Conservation (phyloP, 2,113 vertebrate genomes). For the Chloropsis cyanopogon region DNA sequence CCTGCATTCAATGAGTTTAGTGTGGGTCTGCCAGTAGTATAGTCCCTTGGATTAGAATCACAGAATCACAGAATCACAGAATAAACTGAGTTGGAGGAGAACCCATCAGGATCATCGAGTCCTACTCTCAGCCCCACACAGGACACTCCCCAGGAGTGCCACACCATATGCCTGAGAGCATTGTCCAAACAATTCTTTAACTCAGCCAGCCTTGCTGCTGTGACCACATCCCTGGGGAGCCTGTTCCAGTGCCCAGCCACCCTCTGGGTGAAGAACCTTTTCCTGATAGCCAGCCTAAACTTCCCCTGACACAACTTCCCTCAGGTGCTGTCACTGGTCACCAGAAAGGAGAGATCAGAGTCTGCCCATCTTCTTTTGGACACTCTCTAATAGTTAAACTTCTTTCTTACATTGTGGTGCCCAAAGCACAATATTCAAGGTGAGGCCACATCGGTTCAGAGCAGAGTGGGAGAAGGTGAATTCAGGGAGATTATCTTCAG, state of each 20-base stretch:
- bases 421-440: not conserved
- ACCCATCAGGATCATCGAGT: accelerated
- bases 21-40: not conserved
- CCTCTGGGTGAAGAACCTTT: not conserved
- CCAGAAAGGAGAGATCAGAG: not conserved
- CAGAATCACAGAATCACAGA: not conserved
- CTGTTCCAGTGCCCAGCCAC: not conserved
- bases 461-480: not conserved
- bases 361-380: not conserved
- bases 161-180: accelerated
- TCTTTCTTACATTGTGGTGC: not conserved
- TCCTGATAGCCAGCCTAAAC: not conserved
- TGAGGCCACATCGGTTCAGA: not conserved
- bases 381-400: not conserved
- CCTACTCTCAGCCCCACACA: not conserved
- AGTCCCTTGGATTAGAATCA: not conserved
- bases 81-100: not conserved
- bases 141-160: not conserved
- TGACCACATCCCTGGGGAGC: not conserved
- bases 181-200: not conserved
- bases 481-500: not conserved
- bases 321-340: not conserved
- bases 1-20: accelerated
- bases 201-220: not conserved
- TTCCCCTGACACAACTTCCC: not conserved